phyloP scores from a whole-genome alignment of 2,113 vertebrate species.

The Brachypodius melanocephalos region DNA sequence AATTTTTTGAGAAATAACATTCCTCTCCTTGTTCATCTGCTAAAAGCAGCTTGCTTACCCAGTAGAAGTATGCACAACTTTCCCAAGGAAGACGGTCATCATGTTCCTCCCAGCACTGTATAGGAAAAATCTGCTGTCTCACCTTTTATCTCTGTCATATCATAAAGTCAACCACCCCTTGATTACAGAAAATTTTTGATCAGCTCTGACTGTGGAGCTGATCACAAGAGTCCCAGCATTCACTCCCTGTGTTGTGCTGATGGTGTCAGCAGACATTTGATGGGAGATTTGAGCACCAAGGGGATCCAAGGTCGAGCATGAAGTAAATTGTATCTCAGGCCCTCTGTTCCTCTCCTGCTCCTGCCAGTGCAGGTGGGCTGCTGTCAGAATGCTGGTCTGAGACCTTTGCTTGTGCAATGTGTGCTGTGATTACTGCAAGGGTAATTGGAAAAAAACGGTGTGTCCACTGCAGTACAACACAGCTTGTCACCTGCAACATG shows the following conservation, averaged over 20 bases:
- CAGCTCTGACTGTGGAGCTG: background rate
- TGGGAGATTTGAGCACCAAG: conserved; percentile 3
- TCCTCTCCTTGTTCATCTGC: background rate
- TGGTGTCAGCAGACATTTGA: conserved; percentile 15
- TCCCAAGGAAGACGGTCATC: background rate
- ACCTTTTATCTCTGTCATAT: background rate
- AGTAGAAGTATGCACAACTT: background rate
- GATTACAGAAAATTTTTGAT: background rate
- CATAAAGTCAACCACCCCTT: background rate
- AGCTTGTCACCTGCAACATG: background rate
- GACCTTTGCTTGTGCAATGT: background rate
- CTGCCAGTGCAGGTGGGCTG: background rate
- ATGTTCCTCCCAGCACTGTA: background rate
- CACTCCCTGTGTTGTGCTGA: background rate
- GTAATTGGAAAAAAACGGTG: background rate
- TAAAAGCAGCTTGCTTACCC: background rate
- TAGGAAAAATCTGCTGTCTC: background rate
- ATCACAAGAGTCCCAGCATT: background rate
- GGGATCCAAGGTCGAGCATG: background rate
- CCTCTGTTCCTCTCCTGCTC: background rate
- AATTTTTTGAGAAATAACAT: background rate
- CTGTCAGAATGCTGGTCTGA: background rate
- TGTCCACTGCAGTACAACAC: background rate
- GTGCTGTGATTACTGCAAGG: background rate
- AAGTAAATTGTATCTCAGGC: background rate